These are phyloP conservation scores for Piprites chloris DNA, from an alignment of 2,113 vertebrate species.

Conservation along the genomic window DNA sequence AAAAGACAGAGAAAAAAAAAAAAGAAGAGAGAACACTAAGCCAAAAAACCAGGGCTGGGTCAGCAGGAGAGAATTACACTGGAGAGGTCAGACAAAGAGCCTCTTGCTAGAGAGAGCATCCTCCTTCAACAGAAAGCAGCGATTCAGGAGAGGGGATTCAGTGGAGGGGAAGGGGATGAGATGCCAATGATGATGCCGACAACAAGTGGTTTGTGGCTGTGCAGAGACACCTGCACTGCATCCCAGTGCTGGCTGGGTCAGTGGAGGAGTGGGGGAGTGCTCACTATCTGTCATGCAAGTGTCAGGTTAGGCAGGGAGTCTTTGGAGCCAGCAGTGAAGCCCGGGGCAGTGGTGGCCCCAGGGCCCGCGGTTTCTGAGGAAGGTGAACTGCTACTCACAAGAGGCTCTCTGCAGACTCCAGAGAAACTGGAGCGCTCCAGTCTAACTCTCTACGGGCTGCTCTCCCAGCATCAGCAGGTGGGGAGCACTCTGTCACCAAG, in stretches of 20 bases:
- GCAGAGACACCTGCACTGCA: neutral
- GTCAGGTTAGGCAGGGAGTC: constrained; percentile 31
- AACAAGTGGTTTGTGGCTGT: constrained; percentile 7
- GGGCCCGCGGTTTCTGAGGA: constrained; percentile 59
- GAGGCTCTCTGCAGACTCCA: constrained; percentile 70
- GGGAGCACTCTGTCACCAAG: constrained; percentile 63
- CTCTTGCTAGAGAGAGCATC: constrained; percentile 62
- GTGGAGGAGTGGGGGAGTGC: constrained; percentile 50
- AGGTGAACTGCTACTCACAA: constrained; percentile 69
- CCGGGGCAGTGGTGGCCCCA: constrained; percentile 6
- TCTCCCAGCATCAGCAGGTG: constrained; percentile 65
- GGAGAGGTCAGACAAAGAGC: constrained; percentile 64
- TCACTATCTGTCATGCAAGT: constrained; percentile 58
- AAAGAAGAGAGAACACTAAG: neutral
- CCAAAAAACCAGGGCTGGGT: neutral
- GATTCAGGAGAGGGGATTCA: constrained; percentile 9
- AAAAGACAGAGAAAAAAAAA: neutral
- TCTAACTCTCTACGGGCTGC: constrained; percentile 69
- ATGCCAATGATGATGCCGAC: neutral
- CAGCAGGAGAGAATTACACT: constrained; percentile 52
- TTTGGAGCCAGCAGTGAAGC: constrained; percentile 20
- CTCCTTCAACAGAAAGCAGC: constrained; percentile 65
- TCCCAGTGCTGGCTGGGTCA: constrained; percentile 5
- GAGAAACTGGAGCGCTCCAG: constrained; percentile 67
- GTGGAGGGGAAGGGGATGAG: constrained; percentile 5